These are phyloP conservation scores for Pelecanoides urinatrix DNA, from an alignment of 2,113 vertebrate genomes.

Conservation along the genomic window DNA sequence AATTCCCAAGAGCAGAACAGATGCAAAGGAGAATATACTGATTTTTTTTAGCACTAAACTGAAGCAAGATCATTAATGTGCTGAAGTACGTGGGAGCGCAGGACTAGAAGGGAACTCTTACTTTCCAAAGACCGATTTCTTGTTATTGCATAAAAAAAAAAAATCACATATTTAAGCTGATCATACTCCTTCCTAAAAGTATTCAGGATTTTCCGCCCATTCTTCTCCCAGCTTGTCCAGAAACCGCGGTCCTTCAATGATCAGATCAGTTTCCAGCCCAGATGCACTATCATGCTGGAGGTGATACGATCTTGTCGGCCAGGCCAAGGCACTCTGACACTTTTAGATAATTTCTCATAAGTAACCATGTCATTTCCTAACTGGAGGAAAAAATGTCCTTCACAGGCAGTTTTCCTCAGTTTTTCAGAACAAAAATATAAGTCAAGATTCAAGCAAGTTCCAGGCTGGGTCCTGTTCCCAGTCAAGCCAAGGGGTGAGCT, in stretches of 20 bases:
- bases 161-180: background rate
- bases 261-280: background rate
- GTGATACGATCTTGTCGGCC: background rate
- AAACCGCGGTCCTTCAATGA: background rate
- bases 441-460: background rate
- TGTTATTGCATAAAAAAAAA: background rate
- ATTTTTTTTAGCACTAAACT: background rate
- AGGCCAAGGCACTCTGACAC: background rate
- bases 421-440: background rate
- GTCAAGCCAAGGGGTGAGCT: background rate
- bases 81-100: background rate
- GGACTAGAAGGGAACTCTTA: background rate
- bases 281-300: background rate
- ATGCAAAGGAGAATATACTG: background rate
- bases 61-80: background rate
- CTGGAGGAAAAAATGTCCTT: background rate
- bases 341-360: background rate
- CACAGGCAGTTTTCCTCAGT: background rate
- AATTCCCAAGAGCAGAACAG: background rate
- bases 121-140: background rate
- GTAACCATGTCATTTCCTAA: background rate
- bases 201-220: background rate
- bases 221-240: background rate
- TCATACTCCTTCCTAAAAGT: background rate
- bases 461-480: background rate